Percentiles rank a stretch among this genome's conserved stretches.
These are phyloP conservation scores for Petrocephalus microphthalmus DNA, from an alignment of 2,113 vertebrate genomes.

Conservation along the genomic window DNA sequence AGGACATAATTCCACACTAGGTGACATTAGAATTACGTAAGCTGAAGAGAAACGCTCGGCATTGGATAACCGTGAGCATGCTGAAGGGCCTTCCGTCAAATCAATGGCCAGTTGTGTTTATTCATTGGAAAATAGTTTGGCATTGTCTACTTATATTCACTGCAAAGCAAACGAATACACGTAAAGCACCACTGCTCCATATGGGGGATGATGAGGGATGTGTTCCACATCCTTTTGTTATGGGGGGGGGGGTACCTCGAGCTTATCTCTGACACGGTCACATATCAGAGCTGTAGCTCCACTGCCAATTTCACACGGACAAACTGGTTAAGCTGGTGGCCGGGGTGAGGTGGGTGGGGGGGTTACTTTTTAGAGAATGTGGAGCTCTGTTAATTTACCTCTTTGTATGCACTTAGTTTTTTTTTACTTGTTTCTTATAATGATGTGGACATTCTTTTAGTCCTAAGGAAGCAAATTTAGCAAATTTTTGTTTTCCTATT, in stretches of 20 bases:
- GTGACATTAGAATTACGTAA: not conserved
- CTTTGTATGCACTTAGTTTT: not conserved
- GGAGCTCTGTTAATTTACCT: slow-evolving; percentile 59
- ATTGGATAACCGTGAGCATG: not conserved
- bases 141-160: slow-evolving; percentile 1
- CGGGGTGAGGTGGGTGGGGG: no score
- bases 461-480: not conserved
- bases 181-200: not conserved
- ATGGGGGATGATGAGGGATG: not conserved
- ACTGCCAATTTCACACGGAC: not conserved
- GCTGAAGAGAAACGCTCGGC: not conserved
- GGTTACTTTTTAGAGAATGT: slow-evolving; percentile 39
- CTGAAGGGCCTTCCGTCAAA: not conserved
- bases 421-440: not conserved
- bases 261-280: not conserved
- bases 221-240: not conserved
- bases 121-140: slow-evolving; percentile 19
- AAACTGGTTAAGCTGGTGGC: slow-evolving; percentile 1
- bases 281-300: not conserved
- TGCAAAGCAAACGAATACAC: not conserved
- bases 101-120: not conserved
- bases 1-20: not conserved
- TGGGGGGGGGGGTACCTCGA: not conserved
- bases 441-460: not conserved
- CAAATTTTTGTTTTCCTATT: not conserved